These are phyloP conservation scores for Iguana delicatissima DNA, from an alignment of 2,797 vertebrate species.

Conservation along the genomic window DNA sequence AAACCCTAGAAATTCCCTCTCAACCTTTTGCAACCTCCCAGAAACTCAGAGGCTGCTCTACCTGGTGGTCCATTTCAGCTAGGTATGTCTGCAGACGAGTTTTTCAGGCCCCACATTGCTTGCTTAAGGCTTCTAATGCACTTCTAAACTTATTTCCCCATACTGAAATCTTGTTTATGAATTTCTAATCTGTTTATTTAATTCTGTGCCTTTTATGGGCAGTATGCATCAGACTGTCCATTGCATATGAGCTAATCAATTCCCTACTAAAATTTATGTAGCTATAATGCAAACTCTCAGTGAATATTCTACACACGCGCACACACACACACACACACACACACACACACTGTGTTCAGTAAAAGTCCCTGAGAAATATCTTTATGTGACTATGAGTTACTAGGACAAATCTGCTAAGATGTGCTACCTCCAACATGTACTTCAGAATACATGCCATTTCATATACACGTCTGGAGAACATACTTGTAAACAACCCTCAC, in stretches of 20 bases:
- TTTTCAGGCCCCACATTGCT: background rate
- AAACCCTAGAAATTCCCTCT: background rate
- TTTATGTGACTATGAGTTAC: background rate
- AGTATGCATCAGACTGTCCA: background rate
- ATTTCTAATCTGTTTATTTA: background rate
- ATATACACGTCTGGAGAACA: too few species aligned
- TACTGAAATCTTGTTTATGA: background rate
- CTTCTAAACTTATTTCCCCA: background rate
- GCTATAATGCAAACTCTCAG: too few species aligned
- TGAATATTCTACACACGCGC: too few species aligned
- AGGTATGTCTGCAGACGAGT: background rate
- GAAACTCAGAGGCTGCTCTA: background rate
- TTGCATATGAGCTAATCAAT: background rate
- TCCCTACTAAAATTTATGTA: too few species aligned
- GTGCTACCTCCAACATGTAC: background rate
- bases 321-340: too few species aligned
- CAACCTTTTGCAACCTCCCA: background rate
- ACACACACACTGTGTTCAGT: background rate
- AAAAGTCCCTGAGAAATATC: background rate
- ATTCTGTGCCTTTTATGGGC: background rate
- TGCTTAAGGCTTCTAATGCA: background rate
- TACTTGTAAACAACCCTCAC: too few species aligned
- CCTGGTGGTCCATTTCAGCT: background rate
- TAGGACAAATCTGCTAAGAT: background rate
- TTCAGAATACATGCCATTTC: background rate